Evolutionary conservation across 2,113 vertebrate genomes (phyloP), one percentile per base, ranked within the genome.

Genomic region (Apaloderma vittatum): DNA sequence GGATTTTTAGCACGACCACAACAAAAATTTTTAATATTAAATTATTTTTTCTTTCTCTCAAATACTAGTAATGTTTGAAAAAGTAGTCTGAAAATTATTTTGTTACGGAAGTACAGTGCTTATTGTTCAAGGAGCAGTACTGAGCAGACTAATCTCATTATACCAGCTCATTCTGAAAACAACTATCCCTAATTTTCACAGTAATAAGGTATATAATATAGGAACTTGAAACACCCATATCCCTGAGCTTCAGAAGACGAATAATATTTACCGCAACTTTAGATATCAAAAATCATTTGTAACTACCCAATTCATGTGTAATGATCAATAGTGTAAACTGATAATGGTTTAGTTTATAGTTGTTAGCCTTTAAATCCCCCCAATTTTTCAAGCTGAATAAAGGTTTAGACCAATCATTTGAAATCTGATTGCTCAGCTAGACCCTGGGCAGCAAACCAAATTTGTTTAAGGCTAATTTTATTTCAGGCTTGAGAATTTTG

Each of bases 401-500:
- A 88, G 15, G 5, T 43, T 93, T 55, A 96, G 61, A 86, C 37
- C 18, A 84, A 88, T 80, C 55, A 90, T 83, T 93, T 90, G 59
- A 94, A 93, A 96, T 94, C 37, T 14, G 20, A 95, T 88, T 97
- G 78, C 55, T 93, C 48, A 89, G 45, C 61, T 93, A 48, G 67
- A 82, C 81, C 29, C 26, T 48, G 37, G 63, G 45, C 68, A 94
- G 57, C 8, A 95, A 95, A 94, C 27, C 21, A 75, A 72, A 92
- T 94, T 85, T 93, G n/a, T 91, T 93, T 90, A 75, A 81, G 70
- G 78, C 54, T 96, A 81, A 94, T 92, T 94, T 86, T 92, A 88
- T 95, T 88, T 90, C 57, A 80, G 71, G 86, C 58, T 79, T 86
- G 68, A 90, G 63, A 95, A 84, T 94, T 94, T 91, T 91, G 68